A percentile compares a stretch with the other conserved stretches of the same genome.
Conservation (phyloP, 2,888 invertebrate species). For the Acanthosepion lycidas region DNA sequence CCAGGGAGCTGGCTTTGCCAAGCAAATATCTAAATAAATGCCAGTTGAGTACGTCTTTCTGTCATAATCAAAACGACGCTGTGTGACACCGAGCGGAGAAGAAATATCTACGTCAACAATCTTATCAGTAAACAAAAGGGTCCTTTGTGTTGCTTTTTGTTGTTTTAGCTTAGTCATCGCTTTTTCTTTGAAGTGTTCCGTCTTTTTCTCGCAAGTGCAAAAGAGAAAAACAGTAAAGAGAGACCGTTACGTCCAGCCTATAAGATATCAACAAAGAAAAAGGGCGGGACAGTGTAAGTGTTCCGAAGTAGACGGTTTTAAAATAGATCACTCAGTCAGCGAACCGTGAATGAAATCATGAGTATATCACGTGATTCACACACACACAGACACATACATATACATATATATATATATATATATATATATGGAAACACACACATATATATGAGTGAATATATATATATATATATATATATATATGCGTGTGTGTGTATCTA, state of each 20-base stretch:
- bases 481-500: no score
- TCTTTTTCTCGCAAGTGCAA: neutral
- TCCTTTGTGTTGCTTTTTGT: neutral
- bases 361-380: no score
- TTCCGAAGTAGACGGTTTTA: no score
- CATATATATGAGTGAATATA: neutral
- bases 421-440: neutral
- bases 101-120: neutral
- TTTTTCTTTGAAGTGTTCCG: neutral
- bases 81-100: neutral
- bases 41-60: neutral
- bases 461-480: neutral
- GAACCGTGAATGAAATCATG: no score
- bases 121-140: neutral
- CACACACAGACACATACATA: no score
- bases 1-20: no score
- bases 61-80: neutral
- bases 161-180: neutral
- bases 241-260: no score
- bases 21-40: neutral
- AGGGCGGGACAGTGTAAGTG: no score
- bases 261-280: no score
- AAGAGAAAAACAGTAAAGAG: neutral
- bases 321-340: no score
- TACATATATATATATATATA: no score